phyloP scores from a whole-genome alignment of 2,797 vertebrate genomes.

The Loriculus beryllinus region DNA sequence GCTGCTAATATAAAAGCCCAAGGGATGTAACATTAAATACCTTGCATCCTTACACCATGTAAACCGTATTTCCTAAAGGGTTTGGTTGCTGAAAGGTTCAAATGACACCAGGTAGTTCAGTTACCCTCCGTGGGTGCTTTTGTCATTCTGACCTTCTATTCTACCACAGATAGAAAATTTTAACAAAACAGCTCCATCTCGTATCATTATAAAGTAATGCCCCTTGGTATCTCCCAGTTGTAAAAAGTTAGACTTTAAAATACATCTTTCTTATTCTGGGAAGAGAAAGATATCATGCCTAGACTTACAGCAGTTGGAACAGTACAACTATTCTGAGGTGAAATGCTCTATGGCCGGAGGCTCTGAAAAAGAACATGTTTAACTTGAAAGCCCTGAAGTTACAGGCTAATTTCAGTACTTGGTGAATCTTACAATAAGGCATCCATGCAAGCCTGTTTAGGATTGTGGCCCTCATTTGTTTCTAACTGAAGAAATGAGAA shows the following conservation, averaged over 20 bases:
- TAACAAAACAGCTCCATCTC: background rate
- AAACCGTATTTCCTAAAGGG: background rate
- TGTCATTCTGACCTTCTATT: background rate
- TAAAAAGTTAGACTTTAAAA: background rate
- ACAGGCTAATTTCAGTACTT: conserved; percentile 35
- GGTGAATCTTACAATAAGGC: conserved; percentile 44
- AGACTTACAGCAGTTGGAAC: background rate
- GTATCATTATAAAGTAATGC: background rate
- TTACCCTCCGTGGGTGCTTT: background rate
- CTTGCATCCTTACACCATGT: background rate
- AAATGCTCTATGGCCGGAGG: background rate
- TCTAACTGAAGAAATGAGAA: conserved; percentile 50
- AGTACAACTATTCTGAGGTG: background rate
- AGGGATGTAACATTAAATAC: background rate
- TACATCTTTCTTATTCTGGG: background rate
- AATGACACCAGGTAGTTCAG: background rate
- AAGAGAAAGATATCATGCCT: background rate
- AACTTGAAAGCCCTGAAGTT: conserved; percentile 16
- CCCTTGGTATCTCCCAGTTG: background rate
- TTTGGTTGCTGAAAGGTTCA: background rate
- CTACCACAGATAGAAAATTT: background rate
- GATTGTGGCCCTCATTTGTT: background rate
- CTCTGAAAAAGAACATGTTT: background rate
- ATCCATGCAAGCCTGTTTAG: background rate
- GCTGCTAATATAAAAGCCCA: background rate